Evolutionary conservation across 2,797 vertebrate species (phyloP).

Genomic region (Propithecus deckenii): DNA sequence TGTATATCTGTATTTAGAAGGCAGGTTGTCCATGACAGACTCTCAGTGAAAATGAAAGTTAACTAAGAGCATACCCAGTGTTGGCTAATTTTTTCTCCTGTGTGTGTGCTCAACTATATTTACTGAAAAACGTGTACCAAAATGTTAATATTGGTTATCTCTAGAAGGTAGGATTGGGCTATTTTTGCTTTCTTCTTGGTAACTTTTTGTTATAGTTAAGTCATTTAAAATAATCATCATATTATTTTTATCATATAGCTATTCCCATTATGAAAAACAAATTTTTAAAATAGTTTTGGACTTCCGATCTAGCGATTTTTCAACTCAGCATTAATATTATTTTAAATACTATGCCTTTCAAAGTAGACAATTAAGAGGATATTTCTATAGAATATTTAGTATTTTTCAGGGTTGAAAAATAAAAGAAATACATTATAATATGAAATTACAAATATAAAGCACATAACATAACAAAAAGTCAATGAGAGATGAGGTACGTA

Average conservation of each 20-base stretch:
- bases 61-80: not conserved
- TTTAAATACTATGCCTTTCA: slow-evolving; percentile 2
- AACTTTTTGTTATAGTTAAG: not conserved
- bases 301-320: not conserved
- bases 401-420: not conserved
- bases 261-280: not conserved
- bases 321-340: not conserved
- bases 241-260: not conserved
- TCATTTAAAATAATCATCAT: not conserved
- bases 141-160: not conserved
- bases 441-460: not conserved
- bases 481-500: not conserved
- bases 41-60: not conserved
- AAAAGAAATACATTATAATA: not conserved
- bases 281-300: not conserved
- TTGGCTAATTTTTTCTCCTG: not conserved
- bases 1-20: not conserved
- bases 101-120: not conserved
- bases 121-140: not conserved
- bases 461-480: not conserved
- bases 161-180: not conserved
- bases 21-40: not conserved
- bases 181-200: not conserved
- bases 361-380: not conserved
- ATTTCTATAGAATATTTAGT: not conserved